Percentiles rank a stretch among this genome's conserved stretches.
phyloP scores from a whole-genome alignment of 2,888 invertebrate genomes.

The Eristalis intricaria region DNA sequence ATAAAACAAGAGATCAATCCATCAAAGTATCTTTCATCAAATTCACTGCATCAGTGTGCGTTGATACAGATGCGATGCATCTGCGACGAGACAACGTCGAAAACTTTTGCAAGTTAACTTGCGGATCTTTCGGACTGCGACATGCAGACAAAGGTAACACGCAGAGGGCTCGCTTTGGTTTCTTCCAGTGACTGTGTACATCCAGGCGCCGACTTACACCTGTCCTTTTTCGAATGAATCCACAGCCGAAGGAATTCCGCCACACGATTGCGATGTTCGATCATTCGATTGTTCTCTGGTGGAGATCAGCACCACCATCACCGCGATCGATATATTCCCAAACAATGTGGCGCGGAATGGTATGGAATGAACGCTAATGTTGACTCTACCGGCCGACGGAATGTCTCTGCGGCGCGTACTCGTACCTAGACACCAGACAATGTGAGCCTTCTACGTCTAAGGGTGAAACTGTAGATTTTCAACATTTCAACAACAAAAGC shows the following conservation, averaged over 20 bases:
- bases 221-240: constrained; percentile 73
- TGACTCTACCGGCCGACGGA: constrained; percentile 47
- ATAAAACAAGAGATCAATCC: constrained; percentile 71
- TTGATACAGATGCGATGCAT: constrained; percentile 56
- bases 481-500: constrained; percentile 16
- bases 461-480: constrained; percentile 31
- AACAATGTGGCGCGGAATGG: constrained; percentile 42
- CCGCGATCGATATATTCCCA: constrained; percentile 51
- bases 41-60: constrained; percentile 47
- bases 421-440: constrained; percentile 2
- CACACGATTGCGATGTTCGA: constrained; percentile 48
- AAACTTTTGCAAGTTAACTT: constrained; percentile 45
- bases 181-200: constrained; percentile 17
- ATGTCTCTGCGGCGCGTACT: constrained; percentile 12
- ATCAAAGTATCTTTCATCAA: constrained; percentile 68
- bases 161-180: constrained; percentile 24
- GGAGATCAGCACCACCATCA: constrained; percentile 49
- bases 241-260: constrained; percentile 71
- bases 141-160: constrained; percentile 52
- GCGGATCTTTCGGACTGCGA: constrained; percentile 33
- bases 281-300: constrained; percentile 15
- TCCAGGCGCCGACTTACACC: constrained; percentile 75
- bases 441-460: neutral
- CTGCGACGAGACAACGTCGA: constrained; percentile 32
- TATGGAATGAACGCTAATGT: constrained; percentile 52